Evolutionary conservation across 2,888 invertebrate genomes (phyloP), one percentile per base, ranked within the genome.

Genomic region (Chirona hameri): DNA sequence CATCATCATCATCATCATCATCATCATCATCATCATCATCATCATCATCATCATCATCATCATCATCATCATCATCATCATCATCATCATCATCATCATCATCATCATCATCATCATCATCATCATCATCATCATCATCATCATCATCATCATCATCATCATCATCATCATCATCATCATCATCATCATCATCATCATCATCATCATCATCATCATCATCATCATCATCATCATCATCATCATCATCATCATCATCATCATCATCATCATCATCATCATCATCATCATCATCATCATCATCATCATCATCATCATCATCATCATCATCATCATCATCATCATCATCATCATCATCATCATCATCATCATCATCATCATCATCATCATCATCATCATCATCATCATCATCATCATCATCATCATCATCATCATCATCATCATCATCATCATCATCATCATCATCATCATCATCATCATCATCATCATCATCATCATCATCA

Each of bases 1-100:
- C n/a, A 65, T 65, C n/a, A 65, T 65, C n/a, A 65, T 65, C n/a
- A 65, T 65, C n/a, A 65, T 65, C n/a, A 65, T 65, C n/a, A 65
- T 65, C n/a, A 65, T 65, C n/a, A 65, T 65, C n/a, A 65, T 65
- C n/a, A 65, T 65, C n/a, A 65, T 65, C n/a, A 65, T 65, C n/a
- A 65, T 65, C n/a, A 65, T 65, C n/a, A 65, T 65, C n/a, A 65
- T 65, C n/a, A 65, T 65, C n/a, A 65, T 65, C n/a, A 65, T 65
- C n/a, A 65, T 65, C n/a, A 65, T 65, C n/a, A 65, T 65, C n/a
- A 65, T 65, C n/a, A 65, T n/a, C n/a, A 65, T 65, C n/a, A 65
- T 65, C n/a, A 65, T 65, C n/a, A 65, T 65, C n/a, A 65, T 65
- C n/a, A 65, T 65, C n/a, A 65, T 65, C n/a, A 65, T 65, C n/a